A percentile compares a stretch with the other conserved stretches of the same genome.
These are phyloP conservation scores for Myotis vivesi DNA, from an alignment of 2,797 vertebrate genomes.

Conservation along the genomic window DNA sequence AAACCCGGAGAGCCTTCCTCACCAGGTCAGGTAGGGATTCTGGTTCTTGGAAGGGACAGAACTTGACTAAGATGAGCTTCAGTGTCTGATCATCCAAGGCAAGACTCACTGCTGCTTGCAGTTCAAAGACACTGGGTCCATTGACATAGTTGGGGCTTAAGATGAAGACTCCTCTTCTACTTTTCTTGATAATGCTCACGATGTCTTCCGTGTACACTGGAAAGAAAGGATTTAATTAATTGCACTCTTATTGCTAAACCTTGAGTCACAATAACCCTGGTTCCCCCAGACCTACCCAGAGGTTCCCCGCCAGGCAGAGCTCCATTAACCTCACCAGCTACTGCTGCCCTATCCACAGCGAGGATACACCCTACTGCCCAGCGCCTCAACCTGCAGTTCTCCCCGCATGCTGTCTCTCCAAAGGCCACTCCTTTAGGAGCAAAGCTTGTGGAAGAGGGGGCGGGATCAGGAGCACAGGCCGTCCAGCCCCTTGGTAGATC, in stretches of 20 bases:
- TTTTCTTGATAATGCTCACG: slow-evolving; percentile 87
- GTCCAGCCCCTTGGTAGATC: too few relatives aligned
- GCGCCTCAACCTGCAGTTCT: not conserved
- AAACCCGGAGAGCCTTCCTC: slow-evolving; percentile 87
- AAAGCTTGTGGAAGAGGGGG: not conserved
- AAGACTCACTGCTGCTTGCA: slow-evolving; percentile 90
- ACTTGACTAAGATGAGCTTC: slow-evolving; percentile 90
- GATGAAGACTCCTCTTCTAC: slow-evolving; percentile 89
- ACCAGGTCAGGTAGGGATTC: slow-evolving; percentile 86
- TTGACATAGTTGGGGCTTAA: slow-evolving; percentile 88
- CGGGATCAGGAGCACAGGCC: too few relatives aligned
- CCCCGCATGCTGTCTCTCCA: not conserved
- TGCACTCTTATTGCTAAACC: not conserved
- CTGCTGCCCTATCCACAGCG: too few relatives aligned
- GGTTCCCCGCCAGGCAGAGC: not conserved
- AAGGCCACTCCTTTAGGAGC: not conserved
- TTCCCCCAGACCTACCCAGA: not conserved
- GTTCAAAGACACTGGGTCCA: slow-evolving; percentile 87
- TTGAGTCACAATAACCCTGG: not conserved
- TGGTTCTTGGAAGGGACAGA: slow-evolving; percentile 81
- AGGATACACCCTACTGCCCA: not conserved
- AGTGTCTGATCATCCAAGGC: slow-evolving; percentile 85
- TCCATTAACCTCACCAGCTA: too few relatives aligned
- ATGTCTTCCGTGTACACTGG: slow-evolving; percentile 92
- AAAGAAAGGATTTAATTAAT: slow-evolving; percentile 59